Evolutionary conservation across 1,140 invertebrate species (phyloP).

Genomic region (Drosophila leontia): DNA sequence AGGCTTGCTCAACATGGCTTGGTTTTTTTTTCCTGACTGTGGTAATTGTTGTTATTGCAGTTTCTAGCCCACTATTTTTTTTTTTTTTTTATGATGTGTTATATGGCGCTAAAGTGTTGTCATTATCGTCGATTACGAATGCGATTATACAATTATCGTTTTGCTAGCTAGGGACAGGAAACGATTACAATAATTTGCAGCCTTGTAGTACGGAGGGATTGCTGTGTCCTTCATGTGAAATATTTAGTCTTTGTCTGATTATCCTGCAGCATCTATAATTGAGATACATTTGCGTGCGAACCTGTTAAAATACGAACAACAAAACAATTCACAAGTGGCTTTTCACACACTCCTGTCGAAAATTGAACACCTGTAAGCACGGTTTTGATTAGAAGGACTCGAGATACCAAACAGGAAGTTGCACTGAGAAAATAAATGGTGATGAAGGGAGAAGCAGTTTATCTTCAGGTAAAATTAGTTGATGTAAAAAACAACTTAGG

Average conservation of each 20-base stretch:
- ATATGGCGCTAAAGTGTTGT: slow-evolving; percentile 69
- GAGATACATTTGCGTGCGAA: slow-evolving; percentile 1
- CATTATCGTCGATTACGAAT: slow-evolving; percentile 69
- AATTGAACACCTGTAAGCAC: background rate
- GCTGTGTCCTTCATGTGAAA: slow-evolving; percentile 1
- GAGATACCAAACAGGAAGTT: background rate
- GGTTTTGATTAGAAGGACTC: slow-evolving; percentile 10
- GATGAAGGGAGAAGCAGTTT: background rate
- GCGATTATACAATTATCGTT: slow-evolving; percentile 67
- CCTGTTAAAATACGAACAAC: background rate
- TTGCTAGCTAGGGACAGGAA: background rate
- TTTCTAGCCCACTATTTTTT: slow-evolving; percentile 14
- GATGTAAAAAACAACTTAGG: too few species aligned
- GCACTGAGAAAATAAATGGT: background rate
- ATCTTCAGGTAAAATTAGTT: too few species aligned
- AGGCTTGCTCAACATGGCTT: slow-evolving; percentile 28
- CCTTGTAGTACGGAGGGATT: background rate
- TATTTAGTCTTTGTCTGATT: background rate
- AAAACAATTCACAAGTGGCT: slow-evolving; percentile 5
- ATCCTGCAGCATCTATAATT: background rate
- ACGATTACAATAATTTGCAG: slow-evolving; percentile 23
- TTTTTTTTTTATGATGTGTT: slow-evolving; percentile 64
- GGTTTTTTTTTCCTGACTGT: slow-evolving; percentile 21
- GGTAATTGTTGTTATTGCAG: slow-evolving; percentile 63
- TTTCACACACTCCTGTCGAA: background rate